Conservation (phyloP, 1,140 invertebrate species). For the Branchinecta lynchi region DNA sequence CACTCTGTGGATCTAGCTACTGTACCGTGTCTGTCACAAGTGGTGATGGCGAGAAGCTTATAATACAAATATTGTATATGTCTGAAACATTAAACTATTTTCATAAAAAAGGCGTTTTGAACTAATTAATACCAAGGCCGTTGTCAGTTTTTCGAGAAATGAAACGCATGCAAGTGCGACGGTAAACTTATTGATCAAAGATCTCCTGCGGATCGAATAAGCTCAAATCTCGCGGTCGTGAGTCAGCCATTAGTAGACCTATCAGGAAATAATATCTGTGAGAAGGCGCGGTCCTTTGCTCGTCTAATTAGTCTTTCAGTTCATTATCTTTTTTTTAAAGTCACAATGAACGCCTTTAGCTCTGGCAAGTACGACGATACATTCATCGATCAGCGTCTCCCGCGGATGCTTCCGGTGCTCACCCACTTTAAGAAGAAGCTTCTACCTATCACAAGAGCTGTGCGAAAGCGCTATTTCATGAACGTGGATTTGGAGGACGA, state of each 20-base stretch:
- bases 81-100: no score
- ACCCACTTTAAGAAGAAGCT: conserved; percentile 27
- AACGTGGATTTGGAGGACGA: conserved; percentile 28
- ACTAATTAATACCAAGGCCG: no score
- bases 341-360: conserved; percentile 27
- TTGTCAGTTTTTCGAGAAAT: no score
- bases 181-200: no score
- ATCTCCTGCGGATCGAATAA: not conserved
- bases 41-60: no score
- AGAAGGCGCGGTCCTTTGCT: not conserved
- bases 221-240: no score
- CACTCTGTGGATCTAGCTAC: no score
- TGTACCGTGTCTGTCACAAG: no score
- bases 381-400: conserved; percentile 27
- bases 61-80: no score
- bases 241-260: no score
- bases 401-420: conserved; percentile 26
- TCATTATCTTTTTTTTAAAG: conserved; percentile 18
- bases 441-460: conserved; percentile 26
- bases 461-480: conserved; percentile 27
- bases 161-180: not conserved
- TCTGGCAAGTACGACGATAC: conserved; percentile 28
- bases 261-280: not conserved
- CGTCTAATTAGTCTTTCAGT: conserved; percentile 10
- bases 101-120: no score